Evolutionary conservation across 1,140 invertebrate genomes (phyloP), one percentile per base, ranked within the genome.

Genomic region (Meloidogyne floridensis): DNA sequence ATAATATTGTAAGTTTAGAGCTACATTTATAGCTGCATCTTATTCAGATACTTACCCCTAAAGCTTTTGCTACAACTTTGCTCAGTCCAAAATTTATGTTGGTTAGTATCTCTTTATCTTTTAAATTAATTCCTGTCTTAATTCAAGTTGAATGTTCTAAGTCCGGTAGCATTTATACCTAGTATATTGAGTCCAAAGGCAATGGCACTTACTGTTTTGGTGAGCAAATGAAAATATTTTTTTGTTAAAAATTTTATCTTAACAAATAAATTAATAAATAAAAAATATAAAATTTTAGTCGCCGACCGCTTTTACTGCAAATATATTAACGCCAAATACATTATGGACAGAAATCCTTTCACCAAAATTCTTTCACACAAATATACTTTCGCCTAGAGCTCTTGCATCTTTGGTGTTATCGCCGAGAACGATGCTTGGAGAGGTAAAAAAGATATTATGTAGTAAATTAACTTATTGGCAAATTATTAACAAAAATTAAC

Each of bases 301-400:
- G 10, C 81, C 81, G 3, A 82, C 80, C 2, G 82, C 82, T 0
- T 82, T 82, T 54, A 82, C 82, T 11, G 82, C 82, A 15, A 83
- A 79, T 42, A 77, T 83, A 15, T 56, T 83, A 18, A 78, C 72
- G 11, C 82, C 82, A 42, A 79, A 18, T 15, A 72, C 82, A 42
- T 53, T 83, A 9, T 84, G 59, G 53, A 53, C 32, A 8, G 82
- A 83, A 65, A 83, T 83, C 15, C 81, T 83, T 51, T 76, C 82
- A 9, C 82, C 82, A 54, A 82, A 82, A 47, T 82, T 82, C 53
- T 82, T 82, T 47, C 81, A 82, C 72, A 9, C 81, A 13, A 82
- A 82, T 42, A 73, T 82, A 18, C 42, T 82, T 43, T 84, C 82
- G 6, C 82, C 82, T 7, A 43, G 83, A 43, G 81, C 82, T 51